Base-by-base conservation (phyloP, 2,888 invertebrate species). In the Kryphioiulus occultus region DNA sequence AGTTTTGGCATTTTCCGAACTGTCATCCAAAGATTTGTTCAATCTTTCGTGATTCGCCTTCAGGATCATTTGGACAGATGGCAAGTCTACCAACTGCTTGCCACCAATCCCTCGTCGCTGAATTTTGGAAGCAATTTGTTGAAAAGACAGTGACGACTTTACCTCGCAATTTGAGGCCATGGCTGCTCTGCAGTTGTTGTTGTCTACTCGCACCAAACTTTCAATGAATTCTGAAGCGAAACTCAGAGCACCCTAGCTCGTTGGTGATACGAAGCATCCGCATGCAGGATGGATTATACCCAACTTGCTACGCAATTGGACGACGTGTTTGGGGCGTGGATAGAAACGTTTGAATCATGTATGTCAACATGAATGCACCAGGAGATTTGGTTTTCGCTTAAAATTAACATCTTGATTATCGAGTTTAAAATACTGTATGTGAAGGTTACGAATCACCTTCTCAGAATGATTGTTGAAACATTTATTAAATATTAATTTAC, bases 81-180 rank as follows among this genome's bases (percentile, higher is more conserved):
- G 19, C 84, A 84, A 12, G 19, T 35, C 19, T 19, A 35, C 19
- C 35, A 84, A 84, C 30, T 84, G 32, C 10, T 30, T 35, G 39
- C 35, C n/a, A 15, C 35, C 7, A 26, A 84, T 84, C 4, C 84
- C 84, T 1, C 26, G 1, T 5, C 15, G n/a, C 39, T 39, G 84
- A n/a, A 84, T 84, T 68, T 68, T 26, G 59, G 59, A 68, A 68
- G 59, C 59, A 22, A 68, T 22, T 26, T 68, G 59, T 22, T 68
- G 59, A 22, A 68, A 68, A 0, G 19, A 5, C 7, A 59, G 53
- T n/a, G 1, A n/a, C n/a, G 53, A n/a, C n/a, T 59, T n/a, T 2
- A n/a, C n/a, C 53, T 5, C 53, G 9, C 22, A 22, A 9, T 68
- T 68, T 5, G 22, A 68, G 9, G 59, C 22, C 59, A 68, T 68